Base-by-base conservation (phyloP, 2,888 invertebrate species). In the Pandemis heparana region DNA sequence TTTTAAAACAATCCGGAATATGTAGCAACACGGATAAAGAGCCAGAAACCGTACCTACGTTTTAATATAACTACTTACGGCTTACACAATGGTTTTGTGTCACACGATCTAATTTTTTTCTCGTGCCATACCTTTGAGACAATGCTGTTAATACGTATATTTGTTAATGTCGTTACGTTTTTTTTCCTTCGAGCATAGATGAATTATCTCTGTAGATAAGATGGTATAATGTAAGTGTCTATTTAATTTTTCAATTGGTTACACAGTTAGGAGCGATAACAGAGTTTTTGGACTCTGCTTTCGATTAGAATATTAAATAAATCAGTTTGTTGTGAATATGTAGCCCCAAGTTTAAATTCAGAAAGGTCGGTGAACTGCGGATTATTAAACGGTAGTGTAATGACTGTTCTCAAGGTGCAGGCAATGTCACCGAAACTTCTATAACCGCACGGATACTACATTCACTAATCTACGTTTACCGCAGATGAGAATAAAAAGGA, bases 31-130 rank as follows among this genome's bases (percentile, higher is more conserved):
- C 9, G 18, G 53, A 53, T 18, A 53, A 9, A 53, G 16, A 53
- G 53, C 9, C 16, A n/a, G 6, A 53, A 9, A 18, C 53, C 51
- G 12, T 51, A 51, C 51, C n/a, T 12, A 43, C 12, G 43, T 43
- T 43, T 43, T 43, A 12, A 43, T 43, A 12, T 12, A 12, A 18
- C 5, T 53, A 18, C 12, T n/a, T 38, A n/a, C 38, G 38, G 38
- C 38, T 60, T 62, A 41, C 60, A 62, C 62, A 62, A 62, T 62
- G 62, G 16, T 10, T 62, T 62, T 62, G 62, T 41, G 32, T 62
- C 41, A 62, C 62, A 62, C 62, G 62, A 39, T 41, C 62, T 62
- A 16, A 14, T 41, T 62, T 62, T 62, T 62, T 62, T 62, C 62
- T 16, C 10, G 18, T 9, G 18, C 53, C 9, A 9, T 53, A 53